phyloP scores from a whole-genome alignment of 2,888 invertebrate genomes.

The Oscheius sp. region DNA sequence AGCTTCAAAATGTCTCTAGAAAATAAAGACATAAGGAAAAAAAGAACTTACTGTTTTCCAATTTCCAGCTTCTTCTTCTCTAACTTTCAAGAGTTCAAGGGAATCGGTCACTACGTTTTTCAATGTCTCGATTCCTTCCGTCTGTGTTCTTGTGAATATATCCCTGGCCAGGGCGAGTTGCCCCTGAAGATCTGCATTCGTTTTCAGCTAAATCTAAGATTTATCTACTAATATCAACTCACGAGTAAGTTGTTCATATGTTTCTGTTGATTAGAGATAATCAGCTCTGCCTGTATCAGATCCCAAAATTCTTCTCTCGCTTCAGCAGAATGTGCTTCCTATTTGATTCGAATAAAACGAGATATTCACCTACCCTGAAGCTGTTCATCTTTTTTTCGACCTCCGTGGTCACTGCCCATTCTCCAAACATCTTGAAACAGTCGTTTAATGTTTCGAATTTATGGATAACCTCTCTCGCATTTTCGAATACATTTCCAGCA shows the following conservation, averaged over 20 bases:
- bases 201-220: constrained; percentile 12
- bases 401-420: constrained; percentile 20
- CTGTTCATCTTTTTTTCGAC: constrained; percentile 6
- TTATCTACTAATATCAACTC: not conserved
- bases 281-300: not conserved
- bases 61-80: constrained; percentile 12
- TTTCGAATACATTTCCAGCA: not conserved
- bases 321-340: too few relatives aligned
- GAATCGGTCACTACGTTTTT: not conserved
- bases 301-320: not conserved
- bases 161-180: constrained; percentile 10
- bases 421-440: not conserved
- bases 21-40: too few relatives aligned
- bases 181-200: constrained; percentile 12
- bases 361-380: constrained; percentile 10
- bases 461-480: not conserved
- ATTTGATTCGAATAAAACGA: too few relatives aligned
- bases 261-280: constrained; percentile 3
- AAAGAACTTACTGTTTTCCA: too few relatives aligned
- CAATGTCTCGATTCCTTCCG: not conserved
- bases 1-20: not conserved
- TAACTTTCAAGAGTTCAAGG: not conserved
- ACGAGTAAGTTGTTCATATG: constrained; percentile 17
- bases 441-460: not conserved
- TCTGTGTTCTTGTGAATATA: not conserved